Conservation (phyloP, 2,888 invertebrate genomes). For the Drosophila tripunctata region DNA sequence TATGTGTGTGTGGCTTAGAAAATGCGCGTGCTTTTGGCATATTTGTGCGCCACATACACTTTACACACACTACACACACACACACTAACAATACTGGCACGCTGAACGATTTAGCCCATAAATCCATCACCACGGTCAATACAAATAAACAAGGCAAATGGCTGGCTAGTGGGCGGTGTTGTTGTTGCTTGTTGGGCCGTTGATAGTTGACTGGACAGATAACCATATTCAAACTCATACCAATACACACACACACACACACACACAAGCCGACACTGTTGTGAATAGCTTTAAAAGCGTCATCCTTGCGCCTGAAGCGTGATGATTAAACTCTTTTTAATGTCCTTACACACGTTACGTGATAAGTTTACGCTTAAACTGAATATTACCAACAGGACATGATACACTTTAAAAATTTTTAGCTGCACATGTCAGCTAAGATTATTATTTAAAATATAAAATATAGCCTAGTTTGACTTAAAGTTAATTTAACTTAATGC, state of each 20-base stretch:
- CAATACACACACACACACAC: slow-evolving; percentile 8
- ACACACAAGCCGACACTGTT: background rate
- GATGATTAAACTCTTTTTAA: slow-evolving; percentile 69
- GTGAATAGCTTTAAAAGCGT: slow-evolving; percentile 20
- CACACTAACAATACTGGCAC: slow-evolving; percentile 11
- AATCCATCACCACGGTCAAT: slow-evolving; percentile 70
- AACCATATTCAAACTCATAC: slow-evolving; percentile 28
- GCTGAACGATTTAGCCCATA: slow-evolving; percentile 70
- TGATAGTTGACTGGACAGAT: slow-evolving; percentile 49
- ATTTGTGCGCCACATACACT: slow-evolving; percentile 53
- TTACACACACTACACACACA: slow-evolving; percentile 14
- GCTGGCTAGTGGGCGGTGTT: slow-evolving; percentile 5
- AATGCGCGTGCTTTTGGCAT: slow-evolving; percentile 62
- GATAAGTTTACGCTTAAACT: slow-evolving; percentile 26
- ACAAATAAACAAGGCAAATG: slow-evolving; percentile 67
- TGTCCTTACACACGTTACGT: slow-evolving; percentile 42
- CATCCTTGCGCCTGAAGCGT: slow-evolving; percentile 39
- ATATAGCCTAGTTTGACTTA: background rate
- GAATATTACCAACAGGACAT: slow-evolving; percentile 1
- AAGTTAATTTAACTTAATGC: background rate
- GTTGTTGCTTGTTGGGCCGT: slow-evolving; percentile 2
- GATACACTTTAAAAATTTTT: slow-evolving; percentile 17
- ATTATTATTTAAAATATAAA: background rate
- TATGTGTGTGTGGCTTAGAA: slow-evolving; percentile 30
- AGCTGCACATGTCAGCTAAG: background rate